Evolutionary conservation across 1,140 invertebrate genomes (phyloP).

Genomic region (Bradynema listronoti): DNA sequence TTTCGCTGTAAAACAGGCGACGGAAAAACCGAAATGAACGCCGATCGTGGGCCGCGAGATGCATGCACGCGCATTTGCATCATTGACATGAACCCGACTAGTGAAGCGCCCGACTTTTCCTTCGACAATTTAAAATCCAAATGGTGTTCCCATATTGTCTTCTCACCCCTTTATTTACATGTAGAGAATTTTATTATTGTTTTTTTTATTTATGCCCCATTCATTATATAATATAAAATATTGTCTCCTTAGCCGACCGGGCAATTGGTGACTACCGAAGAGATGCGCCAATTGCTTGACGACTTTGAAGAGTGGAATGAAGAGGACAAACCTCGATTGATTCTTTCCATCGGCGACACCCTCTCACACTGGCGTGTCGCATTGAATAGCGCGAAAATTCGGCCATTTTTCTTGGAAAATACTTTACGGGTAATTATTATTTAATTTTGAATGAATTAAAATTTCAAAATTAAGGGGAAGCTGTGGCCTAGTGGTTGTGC

Average conservation of each 20-base stretch:
- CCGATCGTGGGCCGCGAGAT: background rate
- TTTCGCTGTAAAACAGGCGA: slow-evolving; percentile 12
- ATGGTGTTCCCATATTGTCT: slow-evolving; percentile 22
- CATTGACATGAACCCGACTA: slow-evolving; percentile 2
- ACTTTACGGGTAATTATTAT: too few relatives aligned
- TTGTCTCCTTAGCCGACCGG: background rate
- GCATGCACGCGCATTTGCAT: slow-evolving; percentile 22
- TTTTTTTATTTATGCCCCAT: background rate
- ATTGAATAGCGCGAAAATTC: too few relatives aligned
- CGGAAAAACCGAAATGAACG: background rate
- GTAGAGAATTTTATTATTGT: background rate
- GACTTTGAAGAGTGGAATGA: slow-evolving; percentile 16
- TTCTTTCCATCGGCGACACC: slow-evolving; percentile 5
- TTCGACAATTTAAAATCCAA: slow-evolving; percentile 8
- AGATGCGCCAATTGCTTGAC: background rate
- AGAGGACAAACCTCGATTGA: background rate
- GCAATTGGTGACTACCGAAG: background rate
- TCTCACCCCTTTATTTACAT: background rate
- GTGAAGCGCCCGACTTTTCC: slow-evolving; percentile 1
- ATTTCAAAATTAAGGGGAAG: too few relatives aligned
- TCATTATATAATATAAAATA: background rate
- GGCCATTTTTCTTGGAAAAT: too few relatives aligned
- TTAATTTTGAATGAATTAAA: too few relatives aligned
- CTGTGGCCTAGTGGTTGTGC: too few relatives aligned
- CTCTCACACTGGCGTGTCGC: too few relatives aligned